A percentile compares a stretch with the other conserved stretches of the same genome.
Conservation (phyloP, 2,888 invertebrate genomes). For the Sycophila texana region DNA sequence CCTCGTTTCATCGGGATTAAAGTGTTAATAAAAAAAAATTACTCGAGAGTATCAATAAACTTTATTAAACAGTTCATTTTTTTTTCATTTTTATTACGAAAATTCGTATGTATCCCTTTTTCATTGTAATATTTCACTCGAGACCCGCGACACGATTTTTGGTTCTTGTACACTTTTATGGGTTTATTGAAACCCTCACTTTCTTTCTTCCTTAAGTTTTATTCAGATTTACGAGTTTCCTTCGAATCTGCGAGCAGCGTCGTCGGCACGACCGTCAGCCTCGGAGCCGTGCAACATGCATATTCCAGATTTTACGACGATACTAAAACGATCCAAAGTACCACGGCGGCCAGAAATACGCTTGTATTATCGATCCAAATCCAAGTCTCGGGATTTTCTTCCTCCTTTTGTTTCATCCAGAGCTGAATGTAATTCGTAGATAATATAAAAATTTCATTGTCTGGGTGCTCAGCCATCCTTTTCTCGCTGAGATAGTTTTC, state of each 20-base stretch:
- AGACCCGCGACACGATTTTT: conserved; percentile 24
- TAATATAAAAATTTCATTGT: conserved; percentile 35
- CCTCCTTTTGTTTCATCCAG: conserved; percentile 23
- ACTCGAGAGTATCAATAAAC: too few relatives aligned
- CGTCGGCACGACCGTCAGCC: conserved; percentile 37
- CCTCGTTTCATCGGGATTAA: too few relatives aligned
- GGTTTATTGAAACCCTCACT: conserved; percentile 47
- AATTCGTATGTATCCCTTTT: background rate
- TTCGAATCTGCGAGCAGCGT: conserved; percentile 50
- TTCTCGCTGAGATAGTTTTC: too few relatives aligned
- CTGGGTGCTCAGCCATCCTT: background rate
- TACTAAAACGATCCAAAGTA: conserved; percentile 66
- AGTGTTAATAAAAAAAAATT: too few relatives aligned
- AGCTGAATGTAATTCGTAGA: conserved; percentile 32
- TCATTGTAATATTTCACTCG: conserved; percentile 17
- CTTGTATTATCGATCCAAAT: conserved; percentile 53
- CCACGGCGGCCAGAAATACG: conserved; percentile 45
- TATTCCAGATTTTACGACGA: conserved; percentile 62
- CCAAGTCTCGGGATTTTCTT: conserved; percentile 4
- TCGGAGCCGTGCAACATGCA: conserved; percentile 55
- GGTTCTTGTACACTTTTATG: conserved; percentile 32
- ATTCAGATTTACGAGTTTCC: conserved; percentile 52
- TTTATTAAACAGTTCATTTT: too few relatives aligned
- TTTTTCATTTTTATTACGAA: too few relatives aligned
- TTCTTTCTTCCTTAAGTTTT: conserved; percentile 43